phyloP scores from a whole-genome alignment of 2,797 vertebrate genomes.

The Muscicapa comitata region DNA sequence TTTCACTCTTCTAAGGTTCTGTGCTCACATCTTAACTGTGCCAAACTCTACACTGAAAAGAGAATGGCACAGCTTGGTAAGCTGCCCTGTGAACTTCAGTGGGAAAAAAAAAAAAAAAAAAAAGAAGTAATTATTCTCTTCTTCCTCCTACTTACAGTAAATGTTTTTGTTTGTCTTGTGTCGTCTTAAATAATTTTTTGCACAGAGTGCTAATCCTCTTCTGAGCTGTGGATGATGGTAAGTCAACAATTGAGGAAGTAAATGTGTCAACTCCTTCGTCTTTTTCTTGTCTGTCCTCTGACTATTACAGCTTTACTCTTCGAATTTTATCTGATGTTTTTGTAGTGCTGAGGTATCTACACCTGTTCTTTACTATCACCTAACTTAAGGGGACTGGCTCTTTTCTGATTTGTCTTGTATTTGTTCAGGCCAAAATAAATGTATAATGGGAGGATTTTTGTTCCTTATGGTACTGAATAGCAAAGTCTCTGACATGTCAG shows the following conservation, averaged over 20 bases:
- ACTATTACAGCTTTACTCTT: not conserved
- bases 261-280: not conserved
- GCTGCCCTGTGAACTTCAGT: not conserved
- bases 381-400: not conserved
- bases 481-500: not conserved
- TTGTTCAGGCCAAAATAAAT: not conserved
- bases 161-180: not conserved
- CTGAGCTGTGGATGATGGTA: not conserved
- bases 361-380: not conserved
- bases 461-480: not conserved
- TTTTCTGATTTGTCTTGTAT: not conserved
- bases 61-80: not conserved
- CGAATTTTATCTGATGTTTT: not conserved
- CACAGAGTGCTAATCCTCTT: not conserved
- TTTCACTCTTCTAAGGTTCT: not conserved
- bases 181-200: not conserved
- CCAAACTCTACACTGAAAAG: not conserved
- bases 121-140: not conserved
- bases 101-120: fast-evolving
- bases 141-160: not conserved
- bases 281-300: not conserved
- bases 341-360: not conserved
- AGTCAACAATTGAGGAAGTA: not conserved
- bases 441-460: not conserved
- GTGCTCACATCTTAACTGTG: not conserved